phyloP scores from a whole-genome alignment of 2,113 vertebrate species.

The Aspiorhynchus laticeps region DNA sequence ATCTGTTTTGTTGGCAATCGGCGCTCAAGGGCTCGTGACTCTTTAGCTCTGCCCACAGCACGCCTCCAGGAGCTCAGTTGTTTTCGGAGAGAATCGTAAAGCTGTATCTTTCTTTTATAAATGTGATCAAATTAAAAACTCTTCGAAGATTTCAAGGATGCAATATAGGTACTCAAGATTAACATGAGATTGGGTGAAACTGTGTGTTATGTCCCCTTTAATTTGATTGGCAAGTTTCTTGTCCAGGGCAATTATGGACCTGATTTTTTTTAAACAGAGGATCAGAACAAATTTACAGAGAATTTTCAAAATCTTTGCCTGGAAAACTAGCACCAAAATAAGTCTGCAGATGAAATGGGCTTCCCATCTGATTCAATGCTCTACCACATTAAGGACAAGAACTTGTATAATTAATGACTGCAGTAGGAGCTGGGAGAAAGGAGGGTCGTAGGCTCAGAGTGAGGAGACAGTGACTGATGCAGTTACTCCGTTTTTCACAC shows the following conservation, averaged over 20 bases:
- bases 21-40: no score
- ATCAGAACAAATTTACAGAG: background rate
- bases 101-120: no score
- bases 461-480: conserved; percentile 68
- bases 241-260: background rate
- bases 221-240: background rate
- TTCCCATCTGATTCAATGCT: conserved; percentile 15
- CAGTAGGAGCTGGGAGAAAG: conserved; percentile 56
- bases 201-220: no score
- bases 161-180: no score
- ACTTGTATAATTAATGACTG: conserved; percentile 54
- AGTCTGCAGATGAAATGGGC: background rate
- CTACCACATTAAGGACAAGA: conserved; percentile 55
- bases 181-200: no score
- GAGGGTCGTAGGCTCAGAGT: conserved; percentile 54
- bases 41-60: no score
- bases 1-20: no score
- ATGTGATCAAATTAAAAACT: no score
- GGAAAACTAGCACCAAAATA: background rate
- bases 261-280: background rate
- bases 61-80: no score
- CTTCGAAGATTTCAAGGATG: no score
- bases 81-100: no score
- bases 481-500: conserved; percentile 42
- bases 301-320: conserved; percentile 7